phyloP scores from a whole-genome alignment of 53 echinoderm and acorn worm species.

The Echinometra lucunter region DNA sequence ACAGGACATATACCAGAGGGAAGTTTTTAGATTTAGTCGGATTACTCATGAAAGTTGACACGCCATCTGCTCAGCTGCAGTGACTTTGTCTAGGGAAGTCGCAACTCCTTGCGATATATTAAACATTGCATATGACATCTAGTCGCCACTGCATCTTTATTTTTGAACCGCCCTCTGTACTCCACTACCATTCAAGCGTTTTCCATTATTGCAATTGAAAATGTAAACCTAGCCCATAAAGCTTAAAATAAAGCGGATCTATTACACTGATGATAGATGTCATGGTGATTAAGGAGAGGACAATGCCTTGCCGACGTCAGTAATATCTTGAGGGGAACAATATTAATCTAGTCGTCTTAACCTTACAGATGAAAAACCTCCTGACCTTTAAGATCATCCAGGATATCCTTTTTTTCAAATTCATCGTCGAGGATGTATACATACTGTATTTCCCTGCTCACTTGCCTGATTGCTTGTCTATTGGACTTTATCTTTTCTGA shows the following conservation, averaged over 20 bases:
- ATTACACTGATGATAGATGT: background rate
- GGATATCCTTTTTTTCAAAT: background rate
- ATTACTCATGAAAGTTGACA: conserved; percentile 28
- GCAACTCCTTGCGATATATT: background rate
- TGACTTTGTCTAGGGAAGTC: background rate
- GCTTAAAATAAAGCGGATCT: background rate
- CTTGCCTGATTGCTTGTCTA: background rate
- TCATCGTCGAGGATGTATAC: background rate
- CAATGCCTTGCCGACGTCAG: background rate
- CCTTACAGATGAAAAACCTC: background rate
- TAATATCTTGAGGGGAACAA: background rate
- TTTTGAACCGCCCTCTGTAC: background rate
- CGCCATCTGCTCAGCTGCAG: conserved; percentile 26
- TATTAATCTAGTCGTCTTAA: background rate
- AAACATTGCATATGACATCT: background rate
- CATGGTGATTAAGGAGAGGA: background rate
- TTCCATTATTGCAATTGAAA: background rate
- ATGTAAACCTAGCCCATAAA: background rate
- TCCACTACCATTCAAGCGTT: background rate
- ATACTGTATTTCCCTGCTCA: background rate
- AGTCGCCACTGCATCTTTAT: background rate
- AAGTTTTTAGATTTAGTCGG: background rate
- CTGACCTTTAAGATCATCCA: background rate
- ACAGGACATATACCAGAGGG: conserved; percentile 11
- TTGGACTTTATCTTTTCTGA: background rate